phyloP scores from a whole-genome alignment of 1,140 invertebrate species.

The Neodiprion fabricii region DNA sequence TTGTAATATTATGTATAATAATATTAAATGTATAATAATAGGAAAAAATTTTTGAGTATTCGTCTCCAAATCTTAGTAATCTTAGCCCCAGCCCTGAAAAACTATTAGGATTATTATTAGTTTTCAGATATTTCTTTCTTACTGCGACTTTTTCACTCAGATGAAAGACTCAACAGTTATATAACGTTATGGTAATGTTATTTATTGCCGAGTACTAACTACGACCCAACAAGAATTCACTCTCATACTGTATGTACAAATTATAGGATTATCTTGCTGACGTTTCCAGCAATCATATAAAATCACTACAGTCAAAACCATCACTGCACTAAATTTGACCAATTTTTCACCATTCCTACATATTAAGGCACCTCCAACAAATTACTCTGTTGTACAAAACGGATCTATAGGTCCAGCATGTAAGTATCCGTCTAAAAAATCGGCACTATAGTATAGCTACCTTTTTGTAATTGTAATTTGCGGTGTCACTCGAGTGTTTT shows the following conservation, averaged over 20 bases:
- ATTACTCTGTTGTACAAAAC: constrained; percentile 51
- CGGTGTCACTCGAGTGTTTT: constrained; percentile 27
- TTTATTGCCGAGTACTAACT: constrained; percentile 42
- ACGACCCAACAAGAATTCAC: constrained; percentile 30
- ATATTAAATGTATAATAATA: constrained; percentile 48
- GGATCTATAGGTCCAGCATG: constrained; percentile 44
- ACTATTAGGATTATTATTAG: not conserved
- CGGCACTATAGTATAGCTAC: constrained; percentile 41
- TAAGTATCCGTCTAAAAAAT: constrained; percentile 34
- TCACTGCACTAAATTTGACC: not conserved
- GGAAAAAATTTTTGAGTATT: constrained; percentile 58
- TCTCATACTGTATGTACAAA: constrained; percentile 47
- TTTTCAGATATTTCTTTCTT: not conserved
- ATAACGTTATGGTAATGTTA: constrained; percentile 30
- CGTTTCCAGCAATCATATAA: constrained; percentile 10
- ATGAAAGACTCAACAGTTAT: constrained; percentile 26
- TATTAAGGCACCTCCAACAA: constrained; percentile 63
- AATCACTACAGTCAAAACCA: not conserved
- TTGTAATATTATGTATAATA: constrained; percentile 24
- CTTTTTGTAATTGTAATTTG: constrained; percentile 41
- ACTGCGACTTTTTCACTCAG: constrained; percentile 17
- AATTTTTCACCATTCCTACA: constrained; percentile 38
- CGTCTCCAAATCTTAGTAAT: constrained; percentile 38
- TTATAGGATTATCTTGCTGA: constrained; percentile 47
- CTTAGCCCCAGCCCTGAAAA: not conserved